These are phyloP conservation scores for Eupithecia inturbata DNA, from an alignment of 2,888 invertebrate genomes.

Conservation along the genomic window DNA sequence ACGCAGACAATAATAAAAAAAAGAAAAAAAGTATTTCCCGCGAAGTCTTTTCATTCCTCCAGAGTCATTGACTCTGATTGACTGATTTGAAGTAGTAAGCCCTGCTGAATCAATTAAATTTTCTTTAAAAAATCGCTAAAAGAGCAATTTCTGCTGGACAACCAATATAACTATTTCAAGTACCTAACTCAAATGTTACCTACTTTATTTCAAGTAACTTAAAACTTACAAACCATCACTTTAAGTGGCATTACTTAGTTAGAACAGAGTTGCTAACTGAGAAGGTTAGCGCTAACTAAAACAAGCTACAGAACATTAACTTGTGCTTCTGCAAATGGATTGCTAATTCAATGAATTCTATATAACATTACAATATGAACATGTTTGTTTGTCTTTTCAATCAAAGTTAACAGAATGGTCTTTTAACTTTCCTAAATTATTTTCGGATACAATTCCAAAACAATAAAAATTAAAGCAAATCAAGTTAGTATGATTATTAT, in stretches of 20 bases:
- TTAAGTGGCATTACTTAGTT: neutral
- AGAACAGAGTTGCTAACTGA: neutral
- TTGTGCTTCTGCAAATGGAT: conserved; percentile 25
- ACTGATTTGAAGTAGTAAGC: no score
- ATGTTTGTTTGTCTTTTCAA: neutral
- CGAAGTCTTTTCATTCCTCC: no score
- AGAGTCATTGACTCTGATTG: no score
- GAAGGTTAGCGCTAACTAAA: conserved; percentile 13
- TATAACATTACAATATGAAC: neutral
- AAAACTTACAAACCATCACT: neutral
- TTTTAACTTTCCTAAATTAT: neutral
- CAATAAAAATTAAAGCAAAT: no score
- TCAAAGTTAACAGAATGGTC: neutral
- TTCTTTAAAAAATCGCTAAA: neutral
- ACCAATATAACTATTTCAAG: neutral
- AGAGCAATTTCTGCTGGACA: neutral
- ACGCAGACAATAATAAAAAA: no score
- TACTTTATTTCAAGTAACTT: no score
- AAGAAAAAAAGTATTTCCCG: no score
- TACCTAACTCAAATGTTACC: no score
- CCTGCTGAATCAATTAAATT: neutral
- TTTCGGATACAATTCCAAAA: neutral
- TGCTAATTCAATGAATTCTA: conserved; percentile 30
- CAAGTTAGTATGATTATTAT: no score
- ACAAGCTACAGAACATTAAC: conserved; percentile 24